Conservation (phyloP, 1,140 invertebrate species). For the Drosophila tristis region DNA sequence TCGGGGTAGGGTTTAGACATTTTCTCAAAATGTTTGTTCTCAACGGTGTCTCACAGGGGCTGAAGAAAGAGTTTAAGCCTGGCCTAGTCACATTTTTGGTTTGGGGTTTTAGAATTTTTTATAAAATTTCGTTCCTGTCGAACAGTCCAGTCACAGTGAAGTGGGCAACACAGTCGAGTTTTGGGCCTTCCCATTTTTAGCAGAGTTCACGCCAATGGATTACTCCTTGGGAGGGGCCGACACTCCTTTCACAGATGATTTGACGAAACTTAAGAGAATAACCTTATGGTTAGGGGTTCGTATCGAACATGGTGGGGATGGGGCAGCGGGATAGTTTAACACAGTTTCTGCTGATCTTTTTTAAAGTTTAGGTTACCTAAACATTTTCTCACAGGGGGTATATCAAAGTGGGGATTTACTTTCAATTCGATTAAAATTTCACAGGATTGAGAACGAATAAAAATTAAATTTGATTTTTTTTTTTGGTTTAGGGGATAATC, state of each 20-base stretch:
- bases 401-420: slow-evolving; percentile 20
- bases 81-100: slow-evolving; percentile 45
- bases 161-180: slow-evolving; percentile 25
- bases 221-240: background rate
- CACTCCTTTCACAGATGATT: slow-evolving; percentile 67
- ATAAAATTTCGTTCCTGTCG: slow-evolving; percentile 55
- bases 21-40: slow-evolving; percentile 65
- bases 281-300: slow-evolving; percentile 34
- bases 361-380: slow-evolving; percentile 8
- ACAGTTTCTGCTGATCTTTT: slow-evolving; percentile 40
- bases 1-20: slow-evolving; percentile 53
- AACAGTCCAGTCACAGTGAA: slow-evolving; percentile 55
- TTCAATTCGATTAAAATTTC: slow-evolving; percentile 40
- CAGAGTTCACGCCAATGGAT: background rate
- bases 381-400: slow-evolving; percentile 15
- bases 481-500: background rate
- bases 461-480: no score
- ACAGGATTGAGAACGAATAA: slow-evolving; percentile 2
- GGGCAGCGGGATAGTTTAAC: slow-evolving; percentile 9
- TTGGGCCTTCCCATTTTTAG: background rate
- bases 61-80: slow-evolving; percentile 7
- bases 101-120: slow-evolving; percentile 57
- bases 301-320: slow-evolving; percentile 20
- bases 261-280: slow-evolving; percentile 65
- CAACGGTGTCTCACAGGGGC: slow-evolving; percentile 19